These are phyloP conservation scores for Uropetala carovei DNA, from an alignment of 2,888 invertebrate species.

Conservation along the genomic window DNA sequence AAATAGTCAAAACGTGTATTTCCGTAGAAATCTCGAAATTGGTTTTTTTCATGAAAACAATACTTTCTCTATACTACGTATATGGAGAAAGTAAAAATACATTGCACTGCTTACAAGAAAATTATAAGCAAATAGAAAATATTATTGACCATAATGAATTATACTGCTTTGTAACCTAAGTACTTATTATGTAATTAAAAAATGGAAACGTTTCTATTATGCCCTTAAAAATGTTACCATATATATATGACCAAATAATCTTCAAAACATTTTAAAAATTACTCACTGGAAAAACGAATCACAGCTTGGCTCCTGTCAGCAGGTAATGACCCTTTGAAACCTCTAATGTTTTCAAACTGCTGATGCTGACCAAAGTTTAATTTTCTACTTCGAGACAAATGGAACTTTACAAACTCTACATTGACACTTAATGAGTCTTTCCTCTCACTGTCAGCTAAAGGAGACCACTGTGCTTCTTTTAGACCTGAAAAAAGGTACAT, in stretches of 20 bases:
- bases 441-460: slow-evolving; percentile 90
- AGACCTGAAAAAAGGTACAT: slow-evolving; percentile 70
- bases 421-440: slow-evolving; percentile 97
- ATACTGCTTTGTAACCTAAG: too few species aligned
- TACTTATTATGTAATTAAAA: too few species aligned
- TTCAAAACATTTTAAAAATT: slow-evolving; percentile 12
- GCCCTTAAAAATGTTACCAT: too few species aligned
- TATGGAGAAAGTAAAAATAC: too few species aligned
- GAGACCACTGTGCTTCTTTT: slow-evolving; percentile 91
- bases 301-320: slow-evolving; percentile 89
- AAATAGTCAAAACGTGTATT: too few species aligned
- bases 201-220: too few species aligned
- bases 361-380: slow-evolving; percentile 84
- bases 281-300: slow-evolving; percentile 92
- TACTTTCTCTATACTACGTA: too few species aligned
- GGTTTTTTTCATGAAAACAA: too few species aligned
- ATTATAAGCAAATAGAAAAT: too few species aligned
- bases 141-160: too few species aligned
- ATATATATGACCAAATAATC: not conserved
- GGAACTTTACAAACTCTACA: slow-evolving; percentile 97
- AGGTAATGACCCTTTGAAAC: slow-evolving; percentile 70
- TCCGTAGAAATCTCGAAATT: too few species aligned
- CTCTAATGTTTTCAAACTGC: slow-evolving; percentile 74
- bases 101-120: too few species aligned
- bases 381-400: slow-evolving; percentile 93